phyloP scores from a whole-genome alignment of 2,797 vertebrate genomes.

The Glyptemys insculpta region DNA sequence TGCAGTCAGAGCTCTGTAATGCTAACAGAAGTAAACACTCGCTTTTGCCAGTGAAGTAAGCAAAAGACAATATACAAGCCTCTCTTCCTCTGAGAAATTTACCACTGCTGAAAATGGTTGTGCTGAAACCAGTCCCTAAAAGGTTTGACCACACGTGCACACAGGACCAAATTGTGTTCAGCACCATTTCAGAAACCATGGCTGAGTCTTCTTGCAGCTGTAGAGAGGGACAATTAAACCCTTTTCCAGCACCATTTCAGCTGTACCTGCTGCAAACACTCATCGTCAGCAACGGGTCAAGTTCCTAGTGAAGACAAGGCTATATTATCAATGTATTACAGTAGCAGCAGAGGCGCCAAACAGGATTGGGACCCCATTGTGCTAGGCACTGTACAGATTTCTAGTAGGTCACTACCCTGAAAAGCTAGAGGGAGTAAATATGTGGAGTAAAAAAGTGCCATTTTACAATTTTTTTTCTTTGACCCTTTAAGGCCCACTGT shows the following conservation, averaged over 20 bases:
- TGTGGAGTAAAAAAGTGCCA: not conserved
- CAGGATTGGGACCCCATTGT: not conserved
- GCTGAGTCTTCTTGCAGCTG: not conserved
- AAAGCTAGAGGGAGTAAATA: not conserved
- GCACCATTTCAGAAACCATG: not conserved
- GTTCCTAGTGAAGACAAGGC: not conserved
- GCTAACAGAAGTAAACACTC: not conserved
- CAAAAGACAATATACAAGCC: not conserved
- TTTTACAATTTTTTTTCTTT: not conserved
- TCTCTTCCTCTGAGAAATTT: not conserved
- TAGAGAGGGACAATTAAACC: not conserved
- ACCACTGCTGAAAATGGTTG: not conserved
- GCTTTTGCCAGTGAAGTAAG: not conserved
- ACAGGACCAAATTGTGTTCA: not conserved
- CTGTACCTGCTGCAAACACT: slow-evolving; percentile 1
- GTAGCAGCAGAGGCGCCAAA: not conserved
- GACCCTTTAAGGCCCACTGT: not conserved
- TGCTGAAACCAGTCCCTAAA: not conserved
- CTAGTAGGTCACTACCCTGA: not conserved
- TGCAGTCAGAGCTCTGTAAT: not conserved
- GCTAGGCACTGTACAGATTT: not conserved
- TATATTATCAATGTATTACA: not conserved
- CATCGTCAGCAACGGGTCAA: not conserved
- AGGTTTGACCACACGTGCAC: not conserved
- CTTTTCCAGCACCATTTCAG: not conserved